Conservation (phyloP, 2,888 invertebrate species). For the Erannis defoliaria region DNA sequence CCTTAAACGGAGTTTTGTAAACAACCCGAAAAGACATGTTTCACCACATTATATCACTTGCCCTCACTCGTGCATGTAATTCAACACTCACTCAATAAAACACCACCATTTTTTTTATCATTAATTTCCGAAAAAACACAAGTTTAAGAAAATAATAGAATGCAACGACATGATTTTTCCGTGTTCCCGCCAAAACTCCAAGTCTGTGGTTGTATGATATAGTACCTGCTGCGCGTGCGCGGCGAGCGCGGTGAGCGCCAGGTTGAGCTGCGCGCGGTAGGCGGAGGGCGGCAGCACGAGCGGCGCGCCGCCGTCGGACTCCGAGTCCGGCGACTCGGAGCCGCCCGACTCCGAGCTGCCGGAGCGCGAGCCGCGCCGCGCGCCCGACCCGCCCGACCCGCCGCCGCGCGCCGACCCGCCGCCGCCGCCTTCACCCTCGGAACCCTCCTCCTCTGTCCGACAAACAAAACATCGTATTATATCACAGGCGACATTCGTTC, state of each 20-base stretch:
- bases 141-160: too few relatives aligned
- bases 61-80: too few relatives aligned
- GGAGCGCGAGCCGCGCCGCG: constrained; percentile 49
- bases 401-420: too few relatives aligned
- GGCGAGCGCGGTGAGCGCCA: constrained; percentile 57
- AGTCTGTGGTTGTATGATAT: too few relatives aligned
- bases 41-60: too few relatives aligned
- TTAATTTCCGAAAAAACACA: too few relatives aligned
- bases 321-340: constrained; percentile 44
- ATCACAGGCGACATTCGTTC: not conserved
- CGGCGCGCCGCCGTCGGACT: constrained; percentile 40
- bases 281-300: constrained; percentile 37
- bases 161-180: too few relatives aligned
- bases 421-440: constrained; percentile 51
- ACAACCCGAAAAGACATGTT: too few relatives aligned
- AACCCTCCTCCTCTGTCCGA: constrained; percentile 59
- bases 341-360: constrained; percentile 51
- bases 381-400: constrained; percentile 39
- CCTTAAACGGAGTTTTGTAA: too few relatives aligned
- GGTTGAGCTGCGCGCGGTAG: constrained; percentile 54
- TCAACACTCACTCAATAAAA: too few relatives aligned
- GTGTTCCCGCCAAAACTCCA: too few relatives aligned
- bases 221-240: constrained; percentile 46
- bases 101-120: too few relatives aligned
- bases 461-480: not conserved